Conservation (phyloP, 2,888 invertebrate species). For the Drosophila borborema region DNA sequence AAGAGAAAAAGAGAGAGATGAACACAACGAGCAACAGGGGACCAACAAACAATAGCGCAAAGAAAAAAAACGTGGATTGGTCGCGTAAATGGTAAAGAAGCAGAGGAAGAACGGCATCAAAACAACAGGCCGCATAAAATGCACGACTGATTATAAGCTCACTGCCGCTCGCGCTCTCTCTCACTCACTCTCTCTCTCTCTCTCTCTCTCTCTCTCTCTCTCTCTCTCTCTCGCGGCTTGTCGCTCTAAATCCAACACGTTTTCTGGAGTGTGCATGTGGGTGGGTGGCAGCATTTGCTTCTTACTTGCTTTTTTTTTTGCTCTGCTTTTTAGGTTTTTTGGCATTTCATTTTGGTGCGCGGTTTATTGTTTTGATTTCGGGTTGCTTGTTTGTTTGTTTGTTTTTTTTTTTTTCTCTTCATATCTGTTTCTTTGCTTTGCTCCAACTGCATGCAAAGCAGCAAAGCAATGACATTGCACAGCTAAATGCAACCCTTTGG, state of each 20-base stretch:
- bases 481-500: slow-evolving; percentile 1
- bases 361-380: slow-evolving; percentile 67
- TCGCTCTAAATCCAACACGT: slow-evolving; percentile 18
- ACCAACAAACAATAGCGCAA: slow-evolving; percentile 50
- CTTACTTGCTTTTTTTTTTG: background rate
- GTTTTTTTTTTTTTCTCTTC: slow-evolving; percentile 4
- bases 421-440: slow-evolving; percentile 5
- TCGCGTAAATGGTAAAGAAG: slow-evolving; percentile 52
- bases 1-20: slow-evolving; percentile 4
- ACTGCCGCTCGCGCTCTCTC: background rate
- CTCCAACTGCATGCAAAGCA: slow-evolving; percentile 14
- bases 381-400: slow-evolving; percentile 1
- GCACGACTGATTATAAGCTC: slow-evolving; percentile 56
- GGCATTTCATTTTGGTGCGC: slow-evolving; percentile 40
- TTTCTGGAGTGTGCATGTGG: slow-evolving; percentile 32
- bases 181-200: background rate
- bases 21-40: slow-evolving; percentile 44
- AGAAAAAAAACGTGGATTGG: slow-evolving; percentile 57
- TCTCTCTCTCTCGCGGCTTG: slow-evolving; percentile 2
- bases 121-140: slow-evolving; percentile 57
- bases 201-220: slow-evolving; percentile 12
- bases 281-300: slow-evolving; percentile 41
- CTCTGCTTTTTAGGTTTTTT: slow-evolving; percentile 20
- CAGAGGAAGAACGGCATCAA: slow-evolving; percentile 43
- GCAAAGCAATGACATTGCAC: slow-evolving; percentile 18